Evolutionary conservation across 1,140 invertebrate genomes (phyloP).

Genomic region (Antheraea mylitta): DNA sequence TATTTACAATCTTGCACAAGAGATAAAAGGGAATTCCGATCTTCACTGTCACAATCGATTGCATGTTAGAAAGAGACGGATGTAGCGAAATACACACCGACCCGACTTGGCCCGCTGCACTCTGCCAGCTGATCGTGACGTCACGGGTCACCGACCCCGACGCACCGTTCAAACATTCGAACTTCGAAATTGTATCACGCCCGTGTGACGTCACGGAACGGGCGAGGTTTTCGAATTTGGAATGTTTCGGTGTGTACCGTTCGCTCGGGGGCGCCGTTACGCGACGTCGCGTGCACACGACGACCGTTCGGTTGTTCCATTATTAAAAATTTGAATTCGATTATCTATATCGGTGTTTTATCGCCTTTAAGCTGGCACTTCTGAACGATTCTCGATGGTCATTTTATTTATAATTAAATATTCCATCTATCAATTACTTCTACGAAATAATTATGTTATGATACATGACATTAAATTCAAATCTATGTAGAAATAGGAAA

Average conservation of each 20-base stretch:
- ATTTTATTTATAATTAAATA: no score
- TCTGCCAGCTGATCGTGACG: constrained; percentile 66
- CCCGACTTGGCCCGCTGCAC: constrained; percentile 23
- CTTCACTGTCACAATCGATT: constrained; percentile 7
- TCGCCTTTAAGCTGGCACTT: background rate
- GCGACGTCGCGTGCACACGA: constrained; percentile 5
- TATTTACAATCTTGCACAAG: constrained; percentile 2
- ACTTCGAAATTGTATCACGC: constrained; percentile 41
- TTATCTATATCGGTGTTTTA: background rate
- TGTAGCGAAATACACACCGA: constrained; percentile 11
- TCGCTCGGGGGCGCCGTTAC: constrained; percentile 15
- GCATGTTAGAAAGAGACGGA: constrained; percentile 5
- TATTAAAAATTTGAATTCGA: constrained; percentile 2
- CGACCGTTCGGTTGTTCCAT: background rate
- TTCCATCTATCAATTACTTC: no score
- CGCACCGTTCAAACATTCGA: constrained; percentile 34
- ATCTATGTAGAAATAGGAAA: no score
- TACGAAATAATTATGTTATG: no score
- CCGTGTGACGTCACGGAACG: constrained; percentile 50
- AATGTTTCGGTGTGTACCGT: constrained; percentile 20
- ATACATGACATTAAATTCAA: no score
- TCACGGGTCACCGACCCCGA: constrained; percentile 56
- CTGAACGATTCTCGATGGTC: background rate
- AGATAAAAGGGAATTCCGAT: constrained; percentile 13
- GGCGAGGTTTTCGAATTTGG: constrained; percentile 33